These are phyloP conservation scores for Heterodera schachtii DNA, from an alignment of 1,140 invertebrate genomes.

Conservation along the genomic window DNA sequence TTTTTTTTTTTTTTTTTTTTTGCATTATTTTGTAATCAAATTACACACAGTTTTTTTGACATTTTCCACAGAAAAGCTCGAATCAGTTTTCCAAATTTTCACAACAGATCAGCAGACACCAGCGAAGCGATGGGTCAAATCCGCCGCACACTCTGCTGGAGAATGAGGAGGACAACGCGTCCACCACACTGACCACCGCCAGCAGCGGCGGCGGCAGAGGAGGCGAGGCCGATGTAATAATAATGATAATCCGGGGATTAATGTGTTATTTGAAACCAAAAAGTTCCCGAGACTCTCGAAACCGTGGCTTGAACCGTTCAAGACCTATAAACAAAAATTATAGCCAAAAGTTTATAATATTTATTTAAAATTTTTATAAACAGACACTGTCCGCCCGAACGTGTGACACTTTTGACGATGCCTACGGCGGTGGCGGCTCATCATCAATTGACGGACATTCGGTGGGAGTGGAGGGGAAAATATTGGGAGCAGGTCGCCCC, in stretches of 20 bases:
- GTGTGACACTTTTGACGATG: conserved; percentile 23
- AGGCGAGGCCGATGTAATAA: background rate
- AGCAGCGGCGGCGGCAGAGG: background rate
- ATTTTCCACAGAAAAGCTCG: no score
- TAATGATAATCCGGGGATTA: background rate
- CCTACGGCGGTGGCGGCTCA: background rate
- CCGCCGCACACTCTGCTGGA: conserved; percentile 24
- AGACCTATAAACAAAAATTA: no score
- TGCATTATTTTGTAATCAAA: no score
- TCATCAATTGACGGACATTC: conserved; percentile 33
- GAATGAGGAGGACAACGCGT: conserved; percentile 25
- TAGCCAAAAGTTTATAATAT: no score
- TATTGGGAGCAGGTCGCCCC: no score
- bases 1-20: no score
- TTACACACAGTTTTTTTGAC: background rate
- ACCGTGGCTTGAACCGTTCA: background rate
- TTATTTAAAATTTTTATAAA: background rate
- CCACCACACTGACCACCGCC: background rate
- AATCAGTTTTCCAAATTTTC: no score
- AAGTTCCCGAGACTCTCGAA: background rate
- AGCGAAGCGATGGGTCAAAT: background rate
- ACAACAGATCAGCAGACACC: background rate
- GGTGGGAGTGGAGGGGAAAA: background rate
- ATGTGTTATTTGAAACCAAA: background rate
- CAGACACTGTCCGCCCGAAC: conserved; percentile 26